phyloP scores from a whole-genome alignment of 2,113 vertebrate species.

The Ranitomeya variabilis region DNA sequence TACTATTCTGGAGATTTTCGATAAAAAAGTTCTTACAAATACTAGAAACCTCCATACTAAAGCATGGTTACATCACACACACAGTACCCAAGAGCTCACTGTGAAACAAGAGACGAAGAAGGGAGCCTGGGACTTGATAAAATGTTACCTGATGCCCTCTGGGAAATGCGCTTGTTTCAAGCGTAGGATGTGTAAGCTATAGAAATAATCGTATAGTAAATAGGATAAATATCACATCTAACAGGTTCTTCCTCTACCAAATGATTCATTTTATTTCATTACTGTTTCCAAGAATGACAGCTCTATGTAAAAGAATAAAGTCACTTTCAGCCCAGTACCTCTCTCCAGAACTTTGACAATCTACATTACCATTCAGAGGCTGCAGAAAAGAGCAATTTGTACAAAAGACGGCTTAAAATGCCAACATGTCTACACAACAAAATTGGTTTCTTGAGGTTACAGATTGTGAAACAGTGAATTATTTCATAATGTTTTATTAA shows the following conservation, averaged over 20 bases:
- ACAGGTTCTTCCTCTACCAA: slow-evolving; percentile 49
- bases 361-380: neutral
- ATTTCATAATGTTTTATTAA: slow-evolving; percentile 18
- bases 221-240: slow-evolving; percentile 51
- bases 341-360: slow-evolving; percentile 2
- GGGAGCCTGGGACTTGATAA: slow-evolving; percentile 32
- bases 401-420: neutral
- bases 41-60: neutral
- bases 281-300: slow-evolving; percentile 23
- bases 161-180: slow-evolving; percentile 48
- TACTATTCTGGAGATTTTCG: neutral
- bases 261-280: slow-evolving; percentile 47
- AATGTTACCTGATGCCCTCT: slow-evolving; percentile 33
- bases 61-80: slow-evolving; percentile 21
- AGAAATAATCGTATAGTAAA: slow-evolving; percentile 49
- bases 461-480: slow-evolving; percentile 7
- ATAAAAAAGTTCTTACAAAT: neutral
- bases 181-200: slow-evolving; percentile 49
- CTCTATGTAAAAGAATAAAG: neutral
- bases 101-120: neutral
- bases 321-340: neutral
- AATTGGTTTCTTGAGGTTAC: neutral
- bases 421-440: slow-evolving; percentile 4
- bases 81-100: neutral
- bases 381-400: neutral